Conservation (phyloP, 2,888 invertebrate genomes). For the Carabus problematicus region DNA sequence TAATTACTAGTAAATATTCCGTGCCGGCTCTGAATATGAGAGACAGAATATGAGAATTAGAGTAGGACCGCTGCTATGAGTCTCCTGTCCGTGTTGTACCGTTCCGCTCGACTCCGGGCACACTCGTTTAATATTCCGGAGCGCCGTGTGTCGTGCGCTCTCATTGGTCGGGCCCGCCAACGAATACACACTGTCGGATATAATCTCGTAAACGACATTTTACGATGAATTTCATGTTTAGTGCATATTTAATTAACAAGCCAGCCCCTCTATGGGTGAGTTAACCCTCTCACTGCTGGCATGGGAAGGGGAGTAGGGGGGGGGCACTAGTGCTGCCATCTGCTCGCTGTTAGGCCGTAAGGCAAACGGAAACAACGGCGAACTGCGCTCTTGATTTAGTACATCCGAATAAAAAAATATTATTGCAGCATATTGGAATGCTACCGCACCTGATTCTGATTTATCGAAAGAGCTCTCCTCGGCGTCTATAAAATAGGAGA, state of each 20-base stretch:
- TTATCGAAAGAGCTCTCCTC: constrained; percentile 50
- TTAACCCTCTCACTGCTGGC: neutral
- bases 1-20: neutral
- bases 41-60: neutral
- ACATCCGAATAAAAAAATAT: constrained; percentile 2
- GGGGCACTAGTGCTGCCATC: neutral
- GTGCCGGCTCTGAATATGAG: neutral
- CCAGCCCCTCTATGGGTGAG: constrained; percentile 32
- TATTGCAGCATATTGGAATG: constrained; percentile 22
- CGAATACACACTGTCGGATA: constrained; percentile 50
- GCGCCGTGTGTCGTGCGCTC: constrained; percentile 45
- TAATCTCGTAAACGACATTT: constrained; percentile 55
- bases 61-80: neutral
- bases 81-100: constrained; percentile 50
- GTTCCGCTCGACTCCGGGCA: constrained; percentile 44
- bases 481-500: constrained; percentile 53
- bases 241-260: constrained; percentile 59
- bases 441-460: constrained; percentile 54
- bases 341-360: neutral
- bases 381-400: neutral
- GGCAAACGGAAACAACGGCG: no score
- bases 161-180: constrained; percentile 47
- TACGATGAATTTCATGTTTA: constrained; percentile 57
- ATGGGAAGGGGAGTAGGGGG: neutral
- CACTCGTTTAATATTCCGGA: constrained; percentile 54